Conservation (phyloP, 1,140 invertebrate genomes). For the Cotesia typhae region DNA sequence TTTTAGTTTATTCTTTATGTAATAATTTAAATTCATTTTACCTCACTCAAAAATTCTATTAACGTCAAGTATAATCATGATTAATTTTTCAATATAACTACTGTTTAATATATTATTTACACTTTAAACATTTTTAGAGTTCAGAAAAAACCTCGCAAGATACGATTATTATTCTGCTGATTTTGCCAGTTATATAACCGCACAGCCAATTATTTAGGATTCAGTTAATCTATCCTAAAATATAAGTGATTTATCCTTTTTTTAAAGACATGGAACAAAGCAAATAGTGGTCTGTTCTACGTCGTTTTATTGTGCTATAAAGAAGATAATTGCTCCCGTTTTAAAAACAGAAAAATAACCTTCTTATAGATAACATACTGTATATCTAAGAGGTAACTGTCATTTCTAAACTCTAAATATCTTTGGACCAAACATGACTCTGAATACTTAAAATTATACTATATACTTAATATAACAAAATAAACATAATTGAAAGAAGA, state of each 20-base stretch:
- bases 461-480: conserved; percentile 16
- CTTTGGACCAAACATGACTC: conserved; percentile 39
- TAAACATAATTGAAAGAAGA: conserved; percentile 1
- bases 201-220: conserved; percentile 29
- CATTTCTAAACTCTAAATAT: conserved; percentile 25
- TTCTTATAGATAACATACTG: background rate
- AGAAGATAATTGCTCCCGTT: background rate
- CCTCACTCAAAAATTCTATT: conserved; percentile 21
- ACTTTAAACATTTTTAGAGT: conserved; percentile 25
- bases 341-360: conserved; percentile 4
- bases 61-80: conserved; percentile 16
- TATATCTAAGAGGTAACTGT: background rate
- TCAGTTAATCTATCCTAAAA: background rate
- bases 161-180: conserved; percentile 10
- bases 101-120: conserved; percentile 22
- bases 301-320: conserved; percentile 27
- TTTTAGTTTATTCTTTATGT: too few relatives aligned
- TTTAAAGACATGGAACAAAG: conserved; percentile 23
- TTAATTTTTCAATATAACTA: conserved; percentile 11
- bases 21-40: background rate
- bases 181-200: conserved; percentile 21
- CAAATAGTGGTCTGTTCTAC: conserved; percentile 19
- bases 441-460: conserved; percentile 16
- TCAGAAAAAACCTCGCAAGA: background rate
- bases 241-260: background rate